These are phyloP conservation scores for Phalanger gymnotis DNA, from an alignment of 2,797 vertebrate genomes.

Conservation along the genomic window DNA sequence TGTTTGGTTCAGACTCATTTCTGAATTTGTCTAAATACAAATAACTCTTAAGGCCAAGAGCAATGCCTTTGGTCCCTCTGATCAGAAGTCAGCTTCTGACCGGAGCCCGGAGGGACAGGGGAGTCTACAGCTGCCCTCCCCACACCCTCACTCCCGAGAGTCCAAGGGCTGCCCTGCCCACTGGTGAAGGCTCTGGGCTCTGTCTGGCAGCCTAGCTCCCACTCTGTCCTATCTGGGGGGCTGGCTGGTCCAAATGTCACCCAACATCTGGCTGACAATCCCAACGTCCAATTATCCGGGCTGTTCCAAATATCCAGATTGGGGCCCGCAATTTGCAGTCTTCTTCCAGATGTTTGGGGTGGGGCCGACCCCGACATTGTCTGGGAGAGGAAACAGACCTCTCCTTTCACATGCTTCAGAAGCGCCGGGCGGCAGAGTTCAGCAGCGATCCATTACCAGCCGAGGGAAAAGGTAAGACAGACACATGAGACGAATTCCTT, in stretches of 20 bases:
- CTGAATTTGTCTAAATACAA: not conserved
- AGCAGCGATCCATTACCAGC: not conserved
- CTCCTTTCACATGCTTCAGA: not conserved
- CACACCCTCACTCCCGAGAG: not conserved
- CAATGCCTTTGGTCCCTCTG: not conserved
- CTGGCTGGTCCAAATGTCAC: not conserved
- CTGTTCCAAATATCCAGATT: not conserved
- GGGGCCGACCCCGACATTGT: not conserved
- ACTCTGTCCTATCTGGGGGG: not conserved
- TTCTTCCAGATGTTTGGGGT: not conserved
- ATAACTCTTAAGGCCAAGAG: not conserved
- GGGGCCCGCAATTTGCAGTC: not conserved
- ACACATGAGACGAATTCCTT: constrained; percentile 2
- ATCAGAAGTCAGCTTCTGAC: not conserved
- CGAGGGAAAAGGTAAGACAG: not conserved
- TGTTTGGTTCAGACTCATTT: not conserved
- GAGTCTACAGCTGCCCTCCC: not conserved
- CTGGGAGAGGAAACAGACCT: constrained; percentile 1
- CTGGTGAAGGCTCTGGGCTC: not conserved
- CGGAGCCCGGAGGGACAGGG: not conserved
- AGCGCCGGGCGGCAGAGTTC: not conserved
- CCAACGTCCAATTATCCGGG: not conserved
- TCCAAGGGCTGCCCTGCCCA: not conserved
- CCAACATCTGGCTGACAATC: not conserved
- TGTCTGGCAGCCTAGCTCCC: not conserved